These are phyloP conservation scores for Heliornis fulica DNA, from an alignment of 2,113 vertebrate genomes.

Conservation along the genomic window DNA sequence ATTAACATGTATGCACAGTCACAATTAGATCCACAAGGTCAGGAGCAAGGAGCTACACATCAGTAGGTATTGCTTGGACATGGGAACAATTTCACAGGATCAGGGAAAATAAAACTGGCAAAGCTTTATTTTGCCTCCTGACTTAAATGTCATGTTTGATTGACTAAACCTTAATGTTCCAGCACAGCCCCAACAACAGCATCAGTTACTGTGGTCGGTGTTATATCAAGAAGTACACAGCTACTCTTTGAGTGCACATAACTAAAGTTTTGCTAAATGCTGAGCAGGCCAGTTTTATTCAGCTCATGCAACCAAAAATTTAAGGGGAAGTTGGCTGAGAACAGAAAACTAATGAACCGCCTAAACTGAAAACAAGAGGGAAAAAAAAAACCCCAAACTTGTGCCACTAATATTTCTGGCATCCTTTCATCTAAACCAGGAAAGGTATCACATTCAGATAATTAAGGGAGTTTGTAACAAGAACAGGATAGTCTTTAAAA, in stretches of 20 bases:
- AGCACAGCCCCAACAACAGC: neutral
- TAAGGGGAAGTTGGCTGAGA: neutral
- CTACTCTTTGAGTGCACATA: neutral
- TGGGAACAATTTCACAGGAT: neutral
- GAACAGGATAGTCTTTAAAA: neutral
- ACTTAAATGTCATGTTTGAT: neutral
- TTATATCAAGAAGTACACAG: neutral
- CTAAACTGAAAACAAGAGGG: neutral
- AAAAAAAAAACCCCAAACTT: neutral
- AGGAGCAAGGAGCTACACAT: neutral
- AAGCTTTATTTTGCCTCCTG: neutral
- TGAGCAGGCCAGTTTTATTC: neutral
- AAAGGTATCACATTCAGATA: neutral
- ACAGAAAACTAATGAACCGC: neutral
- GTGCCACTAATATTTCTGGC: neutral
- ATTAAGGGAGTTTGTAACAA: neutral
- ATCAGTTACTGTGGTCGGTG: neutral
- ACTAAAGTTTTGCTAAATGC: neutral
- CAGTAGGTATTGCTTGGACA: neutral
- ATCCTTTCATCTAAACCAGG: neutral
- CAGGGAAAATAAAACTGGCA: neutral
- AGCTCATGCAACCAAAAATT: neutral
- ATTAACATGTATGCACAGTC: accelerated
- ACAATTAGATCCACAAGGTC: neutral
- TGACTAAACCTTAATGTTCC: neutral